Percentiles rank a stretch among this genome's conserved stretches.
These are phyloP conservation scores for Tridacna crocea DNA, from an alignment of 2,888 invertebrate genomes.

Conservation along the genomic window DNA sequence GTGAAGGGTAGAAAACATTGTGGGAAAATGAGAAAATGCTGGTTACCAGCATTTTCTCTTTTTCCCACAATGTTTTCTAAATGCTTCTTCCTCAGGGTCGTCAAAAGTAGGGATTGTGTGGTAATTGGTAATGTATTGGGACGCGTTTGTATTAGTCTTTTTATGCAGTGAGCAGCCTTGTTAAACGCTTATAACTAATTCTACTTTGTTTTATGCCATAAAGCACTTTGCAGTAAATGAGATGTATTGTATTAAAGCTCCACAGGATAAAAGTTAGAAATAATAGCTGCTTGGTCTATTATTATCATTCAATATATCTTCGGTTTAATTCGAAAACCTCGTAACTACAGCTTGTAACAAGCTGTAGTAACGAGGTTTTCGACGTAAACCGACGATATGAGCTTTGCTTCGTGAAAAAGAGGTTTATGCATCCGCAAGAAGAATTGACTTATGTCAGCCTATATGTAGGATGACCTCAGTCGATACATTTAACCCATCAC, in stretches of 20 bases:
- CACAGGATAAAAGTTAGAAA: not conserved
- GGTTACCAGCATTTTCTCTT: slow-evolving; percentile 2
- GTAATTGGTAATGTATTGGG: not conserved
- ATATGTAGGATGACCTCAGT: too few species aligned
- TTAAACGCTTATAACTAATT: not conserved
- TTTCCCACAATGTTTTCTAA: slow-evolving; percentile 19
- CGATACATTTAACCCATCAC: too few species aligned
- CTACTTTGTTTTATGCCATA: not conserved
- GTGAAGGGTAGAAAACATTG: not conserved
- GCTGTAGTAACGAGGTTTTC: too few species aligned
- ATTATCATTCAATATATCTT: too few species aligned
- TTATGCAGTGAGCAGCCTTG: not conserved
- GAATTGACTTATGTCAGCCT: too few species aligned
- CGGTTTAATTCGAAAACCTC: too few species aligned
- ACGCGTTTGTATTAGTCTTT: not conserved
- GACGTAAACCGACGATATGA: too few species aligned
- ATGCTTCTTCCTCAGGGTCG: too few species aligned
- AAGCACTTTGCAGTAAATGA: not conserved
- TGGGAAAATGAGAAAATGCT: slow-evolving; percentile 10
- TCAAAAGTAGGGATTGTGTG: too few species aligned
- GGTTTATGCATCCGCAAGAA: too few species aligned
- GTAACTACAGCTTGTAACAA: too few species aligned
- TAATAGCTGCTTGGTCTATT: not conserved
- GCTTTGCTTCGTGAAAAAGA: not conserved
- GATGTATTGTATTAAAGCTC: not conserved